A percentile compares a stretch with the other conserved stretches of the same genome.
phyloP scores from a whole-genome alignment of 2,797 vertebrate species.

The Setipinna tenuifilis region DNA sequence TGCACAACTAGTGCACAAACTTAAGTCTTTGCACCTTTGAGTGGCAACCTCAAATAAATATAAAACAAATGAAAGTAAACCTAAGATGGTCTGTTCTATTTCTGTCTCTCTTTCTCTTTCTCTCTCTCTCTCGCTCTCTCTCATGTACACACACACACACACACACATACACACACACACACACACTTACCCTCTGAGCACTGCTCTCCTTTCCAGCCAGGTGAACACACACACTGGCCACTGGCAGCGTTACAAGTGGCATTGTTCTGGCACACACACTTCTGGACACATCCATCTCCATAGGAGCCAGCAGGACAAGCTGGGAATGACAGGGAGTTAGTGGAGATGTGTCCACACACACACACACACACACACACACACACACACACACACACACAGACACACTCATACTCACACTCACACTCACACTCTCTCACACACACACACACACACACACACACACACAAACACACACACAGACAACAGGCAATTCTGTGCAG shows the following conservation, averaged over 20 bases:
- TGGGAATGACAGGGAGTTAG: constrained; percentile 57
- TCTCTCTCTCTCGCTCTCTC: not conserved
- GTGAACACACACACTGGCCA: constrained; percentile 81
- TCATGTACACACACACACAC: not conserved
- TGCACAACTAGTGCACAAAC: not conserved
- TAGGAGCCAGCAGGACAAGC: constrained; percentile 81
- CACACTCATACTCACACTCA: too few species aligned
- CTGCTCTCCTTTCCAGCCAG: constrained; percentile 85
- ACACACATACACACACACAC: constrained; percentile 1
- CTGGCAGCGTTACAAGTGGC: constrained; percentile 82
- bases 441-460: too few species aligned
- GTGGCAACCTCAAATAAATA: not conserved
- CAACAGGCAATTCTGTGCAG: too few species aligned
- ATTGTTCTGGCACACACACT: constrained; percentile 81
- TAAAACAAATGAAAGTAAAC: not conserved
- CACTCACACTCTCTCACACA: too few species aligned
- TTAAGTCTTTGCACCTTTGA: not conserved
- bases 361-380: too few species aligned
- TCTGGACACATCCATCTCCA: constrained; percentile 84
- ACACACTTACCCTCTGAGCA: constrained; percentile 83
- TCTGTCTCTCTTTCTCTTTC: not conserved
- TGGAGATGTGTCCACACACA: not conserved
- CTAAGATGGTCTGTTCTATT: not conserved
- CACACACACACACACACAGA: too few species aligned
- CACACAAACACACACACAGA: too few species aligned